phyloP scores from a whole-genome alignment of 2,113 vertebrate genomes.

The Anhinga anhinga region DNA sequence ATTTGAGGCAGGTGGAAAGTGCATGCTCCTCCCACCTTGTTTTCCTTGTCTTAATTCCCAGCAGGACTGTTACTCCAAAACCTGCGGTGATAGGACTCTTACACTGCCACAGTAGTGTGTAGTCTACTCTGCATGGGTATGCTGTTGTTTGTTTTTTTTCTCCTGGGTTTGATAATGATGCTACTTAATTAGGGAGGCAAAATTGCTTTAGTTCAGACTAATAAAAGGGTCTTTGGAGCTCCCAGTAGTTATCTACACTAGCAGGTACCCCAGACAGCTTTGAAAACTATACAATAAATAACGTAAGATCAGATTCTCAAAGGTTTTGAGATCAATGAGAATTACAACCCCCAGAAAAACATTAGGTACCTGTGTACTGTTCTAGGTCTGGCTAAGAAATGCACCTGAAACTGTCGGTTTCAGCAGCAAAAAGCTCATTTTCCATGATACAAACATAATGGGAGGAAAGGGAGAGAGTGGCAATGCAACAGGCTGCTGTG shows the following conservation, averaged over 20 bases:
- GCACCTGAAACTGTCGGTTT: neutral
- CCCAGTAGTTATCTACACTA: neutral
- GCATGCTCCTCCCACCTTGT: neutral
- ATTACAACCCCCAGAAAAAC: neutral
- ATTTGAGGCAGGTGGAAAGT: neutral
- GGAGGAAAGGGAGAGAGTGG: neutral
- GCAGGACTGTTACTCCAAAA: neutral
- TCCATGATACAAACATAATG: neutral
- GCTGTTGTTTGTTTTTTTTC: neutral
- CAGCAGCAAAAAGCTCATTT: neutral
- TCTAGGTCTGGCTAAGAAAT: neutral
- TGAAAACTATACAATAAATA: neutral
- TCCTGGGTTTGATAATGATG: neutral
- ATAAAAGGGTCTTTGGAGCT: neutral
- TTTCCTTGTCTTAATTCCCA: neutral
- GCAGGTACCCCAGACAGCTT: neutral
- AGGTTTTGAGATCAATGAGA: neutral
- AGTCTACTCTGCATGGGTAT: neutral
- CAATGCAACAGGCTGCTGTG: neutral
- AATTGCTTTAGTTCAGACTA: neutral
- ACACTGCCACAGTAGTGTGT: neutral
- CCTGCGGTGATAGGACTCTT: neutral
- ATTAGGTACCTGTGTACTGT: neutral
- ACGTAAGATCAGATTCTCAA: neutral
- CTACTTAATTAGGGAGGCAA: neutral